phyloP scores from a whole-genome alignment of 2,888 invertebrate genomes.

The Branchipolynoe longqiensis region DNA sequence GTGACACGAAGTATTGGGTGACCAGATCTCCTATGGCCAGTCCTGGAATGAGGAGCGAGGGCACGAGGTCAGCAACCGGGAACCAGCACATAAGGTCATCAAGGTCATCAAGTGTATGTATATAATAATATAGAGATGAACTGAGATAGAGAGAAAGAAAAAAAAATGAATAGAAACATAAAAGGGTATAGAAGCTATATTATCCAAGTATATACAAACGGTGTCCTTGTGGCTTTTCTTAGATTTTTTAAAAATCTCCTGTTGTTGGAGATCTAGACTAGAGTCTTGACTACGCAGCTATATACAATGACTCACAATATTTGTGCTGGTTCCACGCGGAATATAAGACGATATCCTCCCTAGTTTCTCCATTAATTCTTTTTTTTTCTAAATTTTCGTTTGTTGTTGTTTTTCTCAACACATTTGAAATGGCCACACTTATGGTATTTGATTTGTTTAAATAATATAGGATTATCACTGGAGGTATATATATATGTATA shows the following conservation, averaged over 20 bases:
- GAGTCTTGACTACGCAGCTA: constrained; percentile 9
- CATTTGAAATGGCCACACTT: too few relatives aligned
- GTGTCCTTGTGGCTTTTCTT: neutral
- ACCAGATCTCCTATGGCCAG: constrained; percentile 58
- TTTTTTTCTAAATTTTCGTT: neutral
- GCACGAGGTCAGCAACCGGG: neutral
- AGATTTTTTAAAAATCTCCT: too few relatives aligned
- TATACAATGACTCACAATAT: constrained; percentile 36
- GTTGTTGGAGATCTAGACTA: constrained; percentile 16
- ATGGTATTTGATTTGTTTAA: too few relatives aligned
- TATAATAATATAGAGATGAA: neutral
- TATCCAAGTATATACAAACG: neutral
- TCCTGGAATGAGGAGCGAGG: constrained; percentile 30
- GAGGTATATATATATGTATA: too few relatives aligned
- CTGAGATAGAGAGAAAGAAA: constrained; percentile 11
- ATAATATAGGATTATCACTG: too few relatives aligned
- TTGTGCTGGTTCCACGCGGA: constrained; percentile 3
- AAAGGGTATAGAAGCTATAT: neutral
- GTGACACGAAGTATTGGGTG: constrained; percentile 87
- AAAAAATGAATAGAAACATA: constrained; percentile 23
- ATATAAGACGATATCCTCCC: constrained; percentile 1
- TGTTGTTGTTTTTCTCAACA: neutral
- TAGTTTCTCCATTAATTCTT: neutral
- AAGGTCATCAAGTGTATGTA: neutral
- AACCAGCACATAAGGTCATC: neutral